Base-by-base conservation (phyloP, 2,888 invertebrate species). In the Clanis bilineata region DNA sequence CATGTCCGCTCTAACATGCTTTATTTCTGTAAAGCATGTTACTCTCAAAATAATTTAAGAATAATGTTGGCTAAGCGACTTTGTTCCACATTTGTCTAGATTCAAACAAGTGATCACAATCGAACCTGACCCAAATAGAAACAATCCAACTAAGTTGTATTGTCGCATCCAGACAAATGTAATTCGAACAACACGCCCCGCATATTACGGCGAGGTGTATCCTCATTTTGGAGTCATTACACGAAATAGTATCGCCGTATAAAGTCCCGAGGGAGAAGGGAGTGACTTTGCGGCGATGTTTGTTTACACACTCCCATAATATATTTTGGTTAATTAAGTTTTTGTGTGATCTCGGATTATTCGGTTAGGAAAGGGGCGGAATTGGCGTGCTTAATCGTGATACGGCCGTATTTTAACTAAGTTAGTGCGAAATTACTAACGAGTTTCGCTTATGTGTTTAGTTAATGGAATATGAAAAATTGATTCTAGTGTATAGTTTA, bases 201-300 rank as follows among this genome's bases (percentile, higher is more conserved):
- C 83, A 82, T 85, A 86, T 84, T 83, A 81, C 77, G 77, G 84
- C 83, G 81, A 79, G 80, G 82, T 83, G 81, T 86, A 86, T 88
- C 85, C 90, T 91, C 90, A 91, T 91, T 90, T 85, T 86, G 90
- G 83, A 91, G 89, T 90, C 91, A 91, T 91, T 90, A 92, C 91
- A 91, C 91, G 91, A 85, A 90, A 90, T 88, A 89, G 90, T 90
- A 90, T 90, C 90, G 88, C 86, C 90, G 86, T 85, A 82, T 83
- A 78, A 86, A 83, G 83, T 90, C 90, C 80, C 90, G 56, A 66
- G 86, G 85, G 90, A 77, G 81, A 69, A 80, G 86, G 87, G 88
- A 79, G 85, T 79, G 83, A 86, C 86, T 88, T 84, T 81, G 78
- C 69, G 75, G 66, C 77, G 68, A 74, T 85, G 85, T 85, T 88